phyloP scores from a whole-genome alignment of 2,888 invertebrate species.

The Yponomeuta cagnagella region DNA sequence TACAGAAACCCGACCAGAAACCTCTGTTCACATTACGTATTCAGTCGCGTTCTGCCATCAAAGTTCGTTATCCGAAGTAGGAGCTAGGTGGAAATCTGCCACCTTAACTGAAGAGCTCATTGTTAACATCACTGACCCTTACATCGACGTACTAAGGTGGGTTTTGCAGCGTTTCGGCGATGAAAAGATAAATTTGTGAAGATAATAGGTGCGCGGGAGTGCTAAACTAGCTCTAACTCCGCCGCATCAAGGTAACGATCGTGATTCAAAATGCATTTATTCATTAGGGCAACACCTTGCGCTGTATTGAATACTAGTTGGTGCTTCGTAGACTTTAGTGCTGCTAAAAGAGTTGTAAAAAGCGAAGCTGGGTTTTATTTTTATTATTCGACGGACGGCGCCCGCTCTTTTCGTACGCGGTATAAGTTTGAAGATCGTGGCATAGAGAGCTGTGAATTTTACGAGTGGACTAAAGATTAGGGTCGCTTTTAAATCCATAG shows the following conservation, averaged over 20 bases:
- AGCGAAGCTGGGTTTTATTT: not conserved
- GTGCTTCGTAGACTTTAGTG: not conserved
- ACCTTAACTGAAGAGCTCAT: not conserved
- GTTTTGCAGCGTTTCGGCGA: not conserved
- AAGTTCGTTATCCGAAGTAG: constrained; percentile 3
- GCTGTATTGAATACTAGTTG: not conserved
- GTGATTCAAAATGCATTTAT: constrained; percentile 9
- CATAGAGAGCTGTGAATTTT: not conserved
- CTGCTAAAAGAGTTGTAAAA: not conserved
- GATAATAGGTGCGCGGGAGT: not conserved
- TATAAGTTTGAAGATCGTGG: no score
- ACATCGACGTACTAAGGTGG: not conserved
- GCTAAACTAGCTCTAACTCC: constrained; percentile 2
- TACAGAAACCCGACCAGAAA: not conserved
- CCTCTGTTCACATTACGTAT: not conserved
- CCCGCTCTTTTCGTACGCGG: no score
- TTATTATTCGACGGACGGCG: no score
- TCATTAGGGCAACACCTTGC: constrained; percentile 6
- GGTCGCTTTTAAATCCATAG: not conserved
- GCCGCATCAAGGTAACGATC: constrained; percentile 2
- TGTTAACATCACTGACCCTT: not conserved
- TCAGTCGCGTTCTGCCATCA: constrained; percentile 2
- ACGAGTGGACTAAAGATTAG: not conserved
- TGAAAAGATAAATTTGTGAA: not conserved
- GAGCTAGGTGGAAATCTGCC: not conserved